A percentile compares a stretch with the other conserved stretches of the same genome.
These are phyloP conservation scores for Diarsia brunnea DNA, from an alignment of 2,888 invertebrate genomes.

Conservation along the genomic window DNA sequence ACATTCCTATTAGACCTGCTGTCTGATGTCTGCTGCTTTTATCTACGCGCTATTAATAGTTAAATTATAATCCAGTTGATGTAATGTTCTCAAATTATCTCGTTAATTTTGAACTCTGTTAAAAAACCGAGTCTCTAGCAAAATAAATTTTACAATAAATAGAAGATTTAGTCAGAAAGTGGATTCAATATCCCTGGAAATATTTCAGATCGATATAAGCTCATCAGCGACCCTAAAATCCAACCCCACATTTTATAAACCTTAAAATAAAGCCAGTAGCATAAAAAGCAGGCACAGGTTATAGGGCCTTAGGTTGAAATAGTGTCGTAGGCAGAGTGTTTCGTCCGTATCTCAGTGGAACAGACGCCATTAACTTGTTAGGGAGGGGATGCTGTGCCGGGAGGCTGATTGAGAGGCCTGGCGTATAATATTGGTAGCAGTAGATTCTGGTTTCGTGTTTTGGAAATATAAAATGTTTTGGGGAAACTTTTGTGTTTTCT, in stretches of 20 bases:
- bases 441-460: not conserved
- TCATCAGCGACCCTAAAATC: conserved; percentile 4
- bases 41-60: no score
- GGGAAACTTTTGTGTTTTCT: not conserved
- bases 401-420: conserved; percentile 26
- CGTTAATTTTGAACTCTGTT: no score
- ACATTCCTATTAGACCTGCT: no score
- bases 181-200: not conserved
- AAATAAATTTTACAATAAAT: not conserved
- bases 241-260: conserved; percentile 14
- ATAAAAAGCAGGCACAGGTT: conserved; percentile 37
- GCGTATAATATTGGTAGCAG: not conserved
- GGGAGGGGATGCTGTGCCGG: conserved; percentile 46
- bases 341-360: conserved; percentile 82
- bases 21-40: no score
- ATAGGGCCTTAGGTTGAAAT: conserved; percentile 68
- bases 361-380: conserved; percentile 83
- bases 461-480: not conserved
- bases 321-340: conserved; percentile 71
- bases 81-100: no score
- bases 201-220: not conserved
- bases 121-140: no score
- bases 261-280: conserved; percentile 28
- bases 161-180: not conserved
- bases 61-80: no score